Evolutionary conservation across 2,797 vertebrate genomes (phyloP), one percentile per base, ranked within the genome.

Genomic region (Clarias fuscus): DNA sequence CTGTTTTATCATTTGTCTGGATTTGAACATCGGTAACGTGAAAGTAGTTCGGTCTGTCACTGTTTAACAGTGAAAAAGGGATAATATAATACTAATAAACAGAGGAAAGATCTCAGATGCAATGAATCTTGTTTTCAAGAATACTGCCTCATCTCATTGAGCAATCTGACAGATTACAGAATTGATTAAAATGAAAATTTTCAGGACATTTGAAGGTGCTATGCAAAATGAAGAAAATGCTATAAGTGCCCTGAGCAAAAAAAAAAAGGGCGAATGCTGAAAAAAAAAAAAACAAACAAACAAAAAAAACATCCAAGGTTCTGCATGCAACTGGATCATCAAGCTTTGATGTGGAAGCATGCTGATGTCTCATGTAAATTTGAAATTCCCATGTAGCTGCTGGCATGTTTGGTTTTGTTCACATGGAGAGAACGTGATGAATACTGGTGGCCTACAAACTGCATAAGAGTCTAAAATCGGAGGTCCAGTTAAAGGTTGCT

Each of bases 331-430:
- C 93, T 89, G 77, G 93, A 91, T 91, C 88, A 89, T 82, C 93
- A 92, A 89, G 93, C 94, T 96, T 96, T 96, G 95, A 96, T 95
- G 93, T 95, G 91, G 89, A 94, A 89, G 90, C 90, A 87, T 86
- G 88, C 89, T 91, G 85, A 7, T 87, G 88, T 91, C 89, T 91
- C 92, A 93, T 88, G 88, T 91, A 89, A 92, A 93, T 93, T 93
- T 94, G 83, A 93, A 93, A 94, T 94, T 93, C 88, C 90, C 91
- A 93, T 92, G 88, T 90, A 91, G 91, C 90, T 91, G 89, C 86
- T 89, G 91, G 86, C 90, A 87, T 88, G 90, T 89, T 67, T 88
- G 89, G 90, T 86, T 93, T 92, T 89, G 86, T 20, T 76, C 43
- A 70, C 70, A 67, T 68, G 30, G 7, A 70, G 71, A 79, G 62